A percentile compares a stretch with the other conserved stretches of the same genome.
Conservation (phyloP, 2,797 vertebrate species). For the Aphelocoma californica region DNA sequence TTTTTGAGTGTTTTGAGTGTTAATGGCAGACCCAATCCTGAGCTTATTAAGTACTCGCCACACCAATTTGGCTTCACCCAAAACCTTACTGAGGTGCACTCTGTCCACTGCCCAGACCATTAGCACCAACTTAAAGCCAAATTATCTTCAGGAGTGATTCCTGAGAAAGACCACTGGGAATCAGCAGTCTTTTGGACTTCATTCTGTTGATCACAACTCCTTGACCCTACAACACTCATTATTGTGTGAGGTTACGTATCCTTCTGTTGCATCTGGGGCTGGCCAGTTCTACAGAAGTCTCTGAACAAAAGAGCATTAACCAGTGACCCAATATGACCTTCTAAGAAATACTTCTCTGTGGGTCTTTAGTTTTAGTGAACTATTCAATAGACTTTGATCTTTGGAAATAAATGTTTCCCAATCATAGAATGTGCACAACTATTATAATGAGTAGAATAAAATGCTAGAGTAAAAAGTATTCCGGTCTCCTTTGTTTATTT, state of each 20-base stretch:
- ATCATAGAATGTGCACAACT: background rate
- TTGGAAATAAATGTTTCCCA: background rate
- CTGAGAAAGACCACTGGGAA: background rate
- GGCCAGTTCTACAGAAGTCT: background rate
- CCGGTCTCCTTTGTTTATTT: background rate
- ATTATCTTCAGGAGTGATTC: background rate
- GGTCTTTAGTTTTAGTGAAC: background rate
- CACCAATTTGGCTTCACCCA: background rate
- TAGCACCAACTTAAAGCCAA: background rate
- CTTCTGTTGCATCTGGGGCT: background rate
- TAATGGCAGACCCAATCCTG: background rate
- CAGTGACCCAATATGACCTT: background rate
- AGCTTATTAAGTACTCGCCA: background rate
- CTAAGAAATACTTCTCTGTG: background rate
- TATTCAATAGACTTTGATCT: background rate
- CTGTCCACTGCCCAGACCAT: background rate
- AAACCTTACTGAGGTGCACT: background rate
- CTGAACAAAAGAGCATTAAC: background rate
- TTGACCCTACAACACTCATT: background rate
- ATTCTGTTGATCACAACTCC: background rate
- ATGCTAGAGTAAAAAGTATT: background rate
- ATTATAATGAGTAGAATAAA: background rate
- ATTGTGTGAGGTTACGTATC: accelerated
- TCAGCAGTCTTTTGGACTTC: background rate
- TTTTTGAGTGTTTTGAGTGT: background rate